Evolutionary conservation across 2,888 invertebrate genomes (phyloP).

Genomic region (Drosophila austrosaltans): DNA sequence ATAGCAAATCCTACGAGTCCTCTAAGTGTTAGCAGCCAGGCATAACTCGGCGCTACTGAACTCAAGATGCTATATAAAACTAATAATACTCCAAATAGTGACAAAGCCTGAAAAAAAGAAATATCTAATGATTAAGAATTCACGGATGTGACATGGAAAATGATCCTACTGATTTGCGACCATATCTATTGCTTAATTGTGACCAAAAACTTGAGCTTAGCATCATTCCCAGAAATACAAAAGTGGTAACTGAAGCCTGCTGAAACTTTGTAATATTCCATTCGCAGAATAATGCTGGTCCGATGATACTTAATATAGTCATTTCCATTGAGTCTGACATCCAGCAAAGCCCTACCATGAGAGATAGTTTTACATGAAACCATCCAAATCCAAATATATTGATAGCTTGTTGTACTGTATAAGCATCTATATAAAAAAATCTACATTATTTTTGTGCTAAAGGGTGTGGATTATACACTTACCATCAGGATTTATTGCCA

Average conservation of each 20-base stretch:
- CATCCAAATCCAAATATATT: constrained; percentile 94
- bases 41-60: constrained; percentile 94
- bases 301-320: constrained; percentile 96
- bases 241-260: constrained; percentile 96
- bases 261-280: constrained; percentile 95
- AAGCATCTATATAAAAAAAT: constrained; percentile 87
- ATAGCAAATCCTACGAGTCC: constrained; percentile 97
- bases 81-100: constrained; percentile 93
- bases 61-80: constrained; percentile 96
- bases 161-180: constrained; percentile 87
- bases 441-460: not conserved
- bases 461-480: not conserved
- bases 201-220: constrained; percentile 98
- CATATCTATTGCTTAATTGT: constrained; percentile 96
- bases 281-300: constrained; percentile 96
- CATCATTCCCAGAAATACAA: constrained; percentile 99
- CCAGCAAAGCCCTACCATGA: constrained; percentile 94
- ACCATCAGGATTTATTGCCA: constrained; percentile 45
- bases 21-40: constrained; percentile 95
- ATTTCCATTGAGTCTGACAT: constrained; percentile 99
- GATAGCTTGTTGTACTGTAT: constrained; percentile 93
- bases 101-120: constrained; percentile 86
- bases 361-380: constrained; percentile 94
- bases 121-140: not conserved
- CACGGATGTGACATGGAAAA: not conserved